Base-by-base conservation (phyloP, 2,113 vertebrate genomes). In the Odocoileus virginianus region DNA sequence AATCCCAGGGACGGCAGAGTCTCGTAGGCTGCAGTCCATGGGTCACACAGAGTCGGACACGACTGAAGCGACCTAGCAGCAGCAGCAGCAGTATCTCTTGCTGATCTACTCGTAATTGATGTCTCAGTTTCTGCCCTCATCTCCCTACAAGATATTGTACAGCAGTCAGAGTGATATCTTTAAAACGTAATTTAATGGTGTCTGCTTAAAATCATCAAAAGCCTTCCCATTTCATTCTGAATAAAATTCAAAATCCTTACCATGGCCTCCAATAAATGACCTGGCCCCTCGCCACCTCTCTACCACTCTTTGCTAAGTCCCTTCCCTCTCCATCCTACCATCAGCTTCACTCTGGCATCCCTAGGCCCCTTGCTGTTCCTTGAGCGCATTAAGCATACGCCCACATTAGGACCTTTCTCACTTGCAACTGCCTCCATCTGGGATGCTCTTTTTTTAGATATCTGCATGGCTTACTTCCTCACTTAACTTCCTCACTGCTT, bases 391-490 rank as follows among this genome's bases (percentile, higher is more conserved):
- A 89, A 95, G 50, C 27, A 86, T 11, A 27, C 52, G 50, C 89
- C 84, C 84, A 87, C 92, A 40, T 94, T 90, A 79, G 93, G 87
- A 55, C 52, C 28, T 58, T 92, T 97, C 83, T 81, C 61, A 87
- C 74, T 54, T 89, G 91, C 33, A 91, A 23, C 67, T 97, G 28
- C 76, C 28, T 96, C 87, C 36, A 79, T 87, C 84, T 96, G 71
- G 61, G 95, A 89, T 86, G 55, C 28, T 60, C 87, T 91, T 91
- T 60, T 91, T 82, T 86, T 84, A 83, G 91, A 89, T 92, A 91
- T 76, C 76, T 87, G 30, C 57, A 89, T 78, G 67, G 54, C 54
- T 91, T 64, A 86, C 57, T 90, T 81, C 81, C 71, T 92, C 43
- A 92, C 81, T 92, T 61, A 82, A 82, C 55, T 87, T 79, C 81